These are phyloP conservation scores for Nyctalus aviator DNA, from an alignment of 2,797 vertebrate species.

Conservation along the genomic window DNA sequence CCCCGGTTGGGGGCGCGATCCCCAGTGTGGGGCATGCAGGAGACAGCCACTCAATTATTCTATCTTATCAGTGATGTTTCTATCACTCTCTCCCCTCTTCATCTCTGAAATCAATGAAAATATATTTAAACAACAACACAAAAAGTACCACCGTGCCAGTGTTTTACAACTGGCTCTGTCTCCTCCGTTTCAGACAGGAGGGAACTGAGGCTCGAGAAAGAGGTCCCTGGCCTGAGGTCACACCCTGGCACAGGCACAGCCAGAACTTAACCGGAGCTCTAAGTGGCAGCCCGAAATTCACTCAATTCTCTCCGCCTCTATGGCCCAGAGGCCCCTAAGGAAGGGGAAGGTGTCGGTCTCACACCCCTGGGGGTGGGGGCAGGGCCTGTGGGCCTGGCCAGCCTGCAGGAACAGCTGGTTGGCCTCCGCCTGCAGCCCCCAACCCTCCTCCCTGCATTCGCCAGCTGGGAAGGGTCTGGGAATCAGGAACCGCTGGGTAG, in stretches of 20 bases:
- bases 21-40: no score
- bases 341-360: neutral
- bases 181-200: neutral
- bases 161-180: neutral
- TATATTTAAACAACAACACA: no score
- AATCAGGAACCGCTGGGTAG: constrained; percentile 64
- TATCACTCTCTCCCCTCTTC: no score
- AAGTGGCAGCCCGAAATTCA: neutral
- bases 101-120: no score
- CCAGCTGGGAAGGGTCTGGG: constrained; percentile 53
- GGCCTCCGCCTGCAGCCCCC: constrained; percentile 69
- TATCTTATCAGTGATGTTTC: no score
- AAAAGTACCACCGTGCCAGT: no score
- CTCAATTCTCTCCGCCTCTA: rapidly evolving
- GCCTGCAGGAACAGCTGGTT: constrained; percentile 50
- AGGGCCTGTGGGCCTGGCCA: constrained; percentile 14
- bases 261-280: neutral
- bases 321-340: neutral
- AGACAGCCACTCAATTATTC: no score
- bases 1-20: no score
- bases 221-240: neutral
- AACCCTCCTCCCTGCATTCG: neutral
- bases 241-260: neutral
- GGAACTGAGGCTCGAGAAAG: neutral
- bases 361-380: neutral